Evolutionary conservation across 2,113 vertebrate species (phyloP), one percentile per base, ranked within the genome.

Genomic region (Chiloscyllium plagiosum): DNA sequence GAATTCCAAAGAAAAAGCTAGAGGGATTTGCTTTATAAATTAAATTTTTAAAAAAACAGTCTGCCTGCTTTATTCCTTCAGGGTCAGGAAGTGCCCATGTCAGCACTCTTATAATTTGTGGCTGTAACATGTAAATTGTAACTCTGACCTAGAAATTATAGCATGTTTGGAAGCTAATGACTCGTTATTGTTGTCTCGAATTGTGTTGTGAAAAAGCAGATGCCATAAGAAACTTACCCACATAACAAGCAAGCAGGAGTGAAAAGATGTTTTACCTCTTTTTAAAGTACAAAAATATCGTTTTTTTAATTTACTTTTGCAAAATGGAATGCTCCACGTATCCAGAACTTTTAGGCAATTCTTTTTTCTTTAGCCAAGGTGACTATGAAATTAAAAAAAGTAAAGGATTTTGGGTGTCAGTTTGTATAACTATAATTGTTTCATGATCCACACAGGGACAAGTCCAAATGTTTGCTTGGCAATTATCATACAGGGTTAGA

Each of bases 81-180:
- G 33, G 61, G 89, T 66, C 89, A 93, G 89, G 89, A 93, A 68
- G 89, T 93, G 89, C 61, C 61, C 61, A 66, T 93, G 61, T 93
- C 89, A 93, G 19, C 89, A 68, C 89, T 22, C n/a, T 66, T 93
- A 65, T 66, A 68, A 93, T 93, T 93, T 66, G 89, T 66, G 65
- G 89, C 89, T 93, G 89, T 37, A 93, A 93, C 89, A 93, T 93
- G 89, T 93, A 93, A 93, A 93, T 93, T 93, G 61, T 93, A 93
- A 93, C 61, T 93, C 56, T 93, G 65, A 93, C 89, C 89, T 20
- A 93, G 89, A 93, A 93, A 66, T 93, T 93, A 93, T 42, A 37
- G 6, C 65, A 93, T 37, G 61, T 92, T 66, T 66, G 33, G 56
- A 93, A 66, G n/a, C 61, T 93, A 93, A 93, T 66, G 29, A 66